Evolutionary conservation across 2,113 vertebrate genomes (phyloP), one percentile per base, ranked within the genome.

Genomic region (Himantopus leucocephalus): DNA sequence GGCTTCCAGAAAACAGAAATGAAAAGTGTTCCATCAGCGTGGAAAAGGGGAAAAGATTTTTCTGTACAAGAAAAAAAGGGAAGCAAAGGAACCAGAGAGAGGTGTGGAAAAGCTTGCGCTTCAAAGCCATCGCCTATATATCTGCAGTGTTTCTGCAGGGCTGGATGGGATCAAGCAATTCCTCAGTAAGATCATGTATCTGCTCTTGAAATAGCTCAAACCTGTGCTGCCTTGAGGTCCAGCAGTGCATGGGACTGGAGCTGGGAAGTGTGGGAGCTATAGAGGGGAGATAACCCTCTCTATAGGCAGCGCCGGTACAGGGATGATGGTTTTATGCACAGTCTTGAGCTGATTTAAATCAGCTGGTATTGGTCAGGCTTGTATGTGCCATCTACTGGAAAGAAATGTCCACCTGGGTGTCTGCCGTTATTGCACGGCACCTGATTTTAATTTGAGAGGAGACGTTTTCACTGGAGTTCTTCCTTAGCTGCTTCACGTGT

Each of bases 331-430:
- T 91, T 88, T 52, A 68, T 20, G 45, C 6, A 35, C 9, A 18
- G 32, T 43, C 88, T 26, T 74, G 43, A 0, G 0, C n/a, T 56
- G 17, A 21, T 78, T 85, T 74, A 79, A 56, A 80, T 56, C 50
- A 34, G 32, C 7, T 43, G 41, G 47, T 39, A 58, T 62, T 5
- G 0, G 11, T 37, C 52, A 90, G 70, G 50, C 50, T 56, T 34
- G 21, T 45, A n/a, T 3, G 32, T 77, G 50, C n/a, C 1, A 1
- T 41, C 32, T 1, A 1, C 74, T 70, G 60, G 22, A 19, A 3
- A 48, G 62, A 43, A 75, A 74, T 39, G 12, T 35, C 37, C 41
- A 35, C 18, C 47, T 48, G 90, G 27, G 18, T 21, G 41, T 39
- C 55, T 62, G 39, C 60, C 5, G 3, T 50, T 37, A 72, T 4